Evolutionary conservation across 2,888 invertebrate species (phyloP).

Genomic region (Lucinisca nassula): DNA sequence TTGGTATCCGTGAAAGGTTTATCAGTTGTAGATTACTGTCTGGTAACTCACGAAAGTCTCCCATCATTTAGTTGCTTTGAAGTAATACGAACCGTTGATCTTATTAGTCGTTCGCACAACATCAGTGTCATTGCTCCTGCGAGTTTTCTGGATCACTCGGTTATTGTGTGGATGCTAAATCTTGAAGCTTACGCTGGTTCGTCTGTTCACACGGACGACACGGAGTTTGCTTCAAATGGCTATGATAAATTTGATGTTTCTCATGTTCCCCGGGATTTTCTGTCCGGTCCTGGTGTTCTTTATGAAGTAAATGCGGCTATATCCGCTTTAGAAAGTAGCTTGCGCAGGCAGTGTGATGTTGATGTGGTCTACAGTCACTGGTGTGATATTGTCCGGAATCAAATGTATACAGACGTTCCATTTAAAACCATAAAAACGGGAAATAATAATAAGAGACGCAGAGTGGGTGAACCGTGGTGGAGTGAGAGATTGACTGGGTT

Average conservation of each 20-base stretch:
- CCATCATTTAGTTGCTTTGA: background rate
- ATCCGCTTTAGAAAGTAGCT: background rate
- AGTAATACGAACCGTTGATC: background rate
- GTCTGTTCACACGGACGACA: too few species aligned
- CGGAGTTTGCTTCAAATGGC: too few species aligned
- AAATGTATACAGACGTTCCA: constrained; percentile 10
- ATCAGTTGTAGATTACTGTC: constrained; percentile 9
- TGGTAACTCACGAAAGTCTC: background rate
- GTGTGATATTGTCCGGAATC: background rate
- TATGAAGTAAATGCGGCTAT: background rate
- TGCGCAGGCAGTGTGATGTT: background rate
- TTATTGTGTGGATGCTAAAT: background rate
- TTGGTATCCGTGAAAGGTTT: constrained; percentile 10
- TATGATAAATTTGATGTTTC: constrained; percentile 14
- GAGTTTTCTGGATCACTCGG: background rate
- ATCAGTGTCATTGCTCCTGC: background rate
- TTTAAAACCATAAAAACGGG: background rate
- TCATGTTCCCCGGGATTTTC: background rate
- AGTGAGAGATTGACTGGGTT: background rate
- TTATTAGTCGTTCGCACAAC: background rate
- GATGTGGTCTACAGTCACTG: background rate
- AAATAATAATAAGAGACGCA: background rate
- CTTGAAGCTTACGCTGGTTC: too few species aligned
- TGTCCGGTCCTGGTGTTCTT: background rate
- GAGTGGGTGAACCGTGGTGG: background rate